phyloP scores from a whole-genome alignment of 2,113 vertebrate species.

The Caranx melampygus region DNA sequence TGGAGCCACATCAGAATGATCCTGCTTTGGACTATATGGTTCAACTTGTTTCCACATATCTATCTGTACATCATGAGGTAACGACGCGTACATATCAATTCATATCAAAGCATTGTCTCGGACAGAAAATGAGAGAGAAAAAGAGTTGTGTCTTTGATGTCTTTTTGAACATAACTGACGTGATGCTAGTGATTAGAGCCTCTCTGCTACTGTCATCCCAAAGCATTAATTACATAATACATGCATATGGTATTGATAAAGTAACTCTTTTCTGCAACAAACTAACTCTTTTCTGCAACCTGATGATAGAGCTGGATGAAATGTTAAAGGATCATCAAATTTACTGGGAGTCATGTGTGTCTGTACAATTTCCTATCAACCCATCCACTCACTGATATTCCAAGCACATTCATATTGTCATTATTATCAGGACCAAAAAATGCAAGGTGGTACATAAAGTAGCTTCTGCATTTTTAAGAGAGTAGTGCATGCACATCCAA shows the following conservation, averaged over 20 bases:
- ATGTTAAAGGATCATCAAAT: too few species aligned
- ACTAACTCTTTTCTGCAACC: too few species aligned
- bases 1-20: neutral
- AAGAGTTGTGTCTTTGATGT: neutral
- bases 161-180: neutral
- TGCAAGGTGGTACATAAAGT: too few species aligned
- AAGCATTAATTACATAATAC: neutral
- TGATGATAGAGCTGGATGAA: too few species aligned
- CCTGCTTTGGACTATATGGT: neutral
- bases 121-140: neutral
- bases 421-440: too few species aligned
- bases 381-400: too few species aligned
- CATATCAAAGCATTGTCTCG: conserved; percentile 5
- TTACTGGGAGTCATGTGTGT: too few species aligned
- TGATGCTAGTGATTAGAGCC: neutral
- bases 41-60: neutral
- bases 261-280: too few species aligned
- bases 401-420: too few species aligned
- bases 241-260: neutral
- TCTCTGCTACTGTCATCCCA: neutral
- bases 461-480: too few species aligned
- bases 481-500: too few species aligned
- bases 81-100: conserved; percentile 1
- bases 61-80: conserved; percentile 19
- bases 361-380: too few species aligned